Evolutionary conservation across 2,113 vertebrate species (phyloP).

Genomic region (Okapia johnstoni): DNA sequence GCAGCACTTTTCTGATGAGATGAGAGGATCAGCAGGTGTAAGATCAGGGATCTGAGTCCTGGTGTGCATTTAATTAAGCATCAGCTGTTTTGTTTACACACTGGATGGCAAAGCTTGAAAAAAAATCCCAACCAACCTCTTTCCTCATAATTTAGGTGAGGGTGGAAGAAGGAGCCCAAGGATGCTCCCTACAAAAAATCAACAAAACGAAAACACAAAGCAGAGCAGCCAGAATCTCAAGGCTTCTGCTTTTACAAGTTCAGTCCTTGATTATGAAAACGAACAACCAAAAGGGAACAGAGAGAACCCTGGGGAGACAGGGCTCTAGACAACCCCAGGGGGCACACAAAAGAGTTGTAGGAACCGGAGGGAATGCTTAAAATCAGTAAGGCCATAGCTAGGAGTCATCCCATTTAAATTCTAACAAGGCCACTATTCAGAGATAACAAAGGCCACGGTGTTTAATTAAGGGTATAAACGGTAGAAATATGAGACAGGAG

Average conservation of each 20-base stretch:
- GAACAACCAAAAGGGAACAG: background rate
- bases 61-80: conserved; percentile 61
- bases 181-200: background rate
- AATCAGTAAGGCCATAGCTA: conserved; percentile 14
- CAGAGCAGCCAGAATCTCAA: background rate
- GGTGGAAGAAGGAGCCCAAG: background rate
- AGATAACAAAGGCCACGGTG: conserved; percentile 72
- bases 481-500: conserved; percentile 74
- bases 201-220: background rate
- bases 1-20: conserved; percentile 5
- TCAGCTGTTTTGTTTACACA: conserved; percentile 30
- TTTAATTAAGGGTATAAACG: conserved; percentile 74
- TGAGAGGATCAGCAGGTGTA: conserved; percentile 29
- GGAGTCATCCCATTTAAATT: conserved; percentile 45
- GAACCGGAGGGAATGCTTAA: background rate
- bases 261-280: conserved; percentile 8
- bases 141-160: background rate
- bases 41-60: conserved; percentile 37
- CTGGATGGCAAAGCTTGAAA: conserved; percentile 12
- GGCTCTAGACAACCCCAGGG: background rate
- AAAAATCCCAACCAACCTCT: background rate
- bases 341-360: background rate
- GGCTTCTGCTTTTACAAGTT: background rate
- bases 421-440: conserved; percentile 50
- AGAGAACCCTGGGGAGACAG: background rate